Conservation (phyloP, 2,888 invertebrate genomes). For the Conistra vaccinii region DNA sequence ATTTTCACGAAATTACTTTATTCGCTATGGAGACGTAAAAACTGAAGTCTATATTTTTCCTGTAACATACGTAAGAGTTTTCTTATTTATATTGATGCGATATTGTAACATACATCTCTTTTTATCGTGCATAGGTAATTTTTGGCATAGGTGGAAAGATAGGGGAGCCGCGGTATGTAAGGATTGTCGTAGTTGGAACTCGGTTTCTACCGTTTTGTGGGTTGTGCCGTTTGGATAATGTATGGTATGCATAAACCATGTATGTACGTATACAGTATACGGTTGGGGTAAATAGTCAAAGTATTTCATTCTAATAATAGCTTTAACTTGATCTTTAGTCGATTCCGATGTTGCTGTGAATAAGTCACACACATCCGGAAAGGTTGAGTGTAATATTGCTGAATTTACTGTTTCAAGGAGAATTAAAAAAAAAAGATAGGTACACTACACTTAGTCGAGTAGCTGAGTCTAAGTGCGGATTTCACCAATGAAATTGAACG, state of each 20-base stretch:
- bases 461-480: neutral
- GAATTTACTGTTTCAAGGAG: neutral
- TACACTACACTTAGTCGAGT: neutral
- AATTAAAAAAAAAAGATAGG: too few relatives aligned
- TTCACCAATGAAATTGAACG: too few relatives aligned
- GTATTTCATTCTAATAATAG: constrained; percentile 1
- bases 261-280: constrained; percentile 6
- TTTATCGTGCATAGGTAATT: constrained; percentile 51
- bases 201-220: constrained; percentile 19
- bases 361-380: neutral
- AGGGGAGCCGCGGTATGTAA: constrained; percentile 14
- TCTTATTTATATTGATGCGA: constrained; percentile 56
- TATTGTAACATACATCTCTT: constrained; percentile 43
- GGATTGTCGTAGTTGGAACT: constrained; percentile 15
- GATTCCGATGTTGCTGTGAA: constrained; percentile 1
- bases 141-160: constrained; percentile 27
- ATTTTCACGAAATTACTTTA: constrained; percentile 54
- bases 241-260: constrained; percentile 16
- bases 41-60: constrained; percentile 40
- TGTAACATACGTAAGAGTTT: constrained; percentile 43
- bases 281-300: neutral
- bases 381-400: neutral
- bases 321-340: neutral
- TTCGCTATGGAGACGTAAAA: constrained; percentile 46
- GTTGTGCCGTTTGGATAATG: constrained; percentile 29